These are phyloP conservation scores for Fragum whitleyi DNA, from an alignment of 2,888 invertebrate species.

Conservation along the genomic window DNA sequence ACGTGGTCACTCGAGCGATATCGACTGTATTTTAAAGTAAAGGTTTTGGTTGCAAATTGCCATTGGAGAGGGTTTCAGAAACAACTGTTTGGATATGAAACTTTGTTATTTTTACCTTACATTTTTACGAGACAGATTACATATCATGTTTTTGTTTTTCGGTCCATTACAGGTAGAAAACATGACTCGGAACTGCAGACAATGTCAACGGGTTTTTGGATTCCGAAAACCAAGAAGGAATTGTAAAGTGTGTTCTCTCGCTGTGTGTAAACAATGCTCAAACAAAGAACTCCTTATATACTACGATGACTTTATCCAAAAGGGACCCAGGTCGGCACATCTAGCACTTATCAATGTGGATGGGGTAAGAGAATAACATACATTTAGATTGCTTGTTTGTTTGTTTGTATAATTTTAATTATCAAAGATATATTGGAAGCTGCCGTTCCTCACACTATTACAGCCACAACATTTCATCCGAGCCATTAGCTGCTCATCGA, in stretches of 20 bases:
- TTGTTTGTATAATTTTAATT: not conserved
- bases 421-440: not conserved
- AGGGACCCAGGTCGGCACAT: not conserved
- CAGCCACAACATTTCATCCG: no score
- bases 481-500: no score
- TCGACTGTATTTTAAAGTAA: no score
- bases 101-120: no score
- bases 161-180: slow-evolving; percentile 26
- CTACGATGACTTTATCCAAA: slow-evolving; percentile 13
- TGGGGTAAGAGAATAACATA: slow-evolving; percentile 24
- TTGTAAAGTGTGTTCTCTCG: slow-evolving; percentile 52
- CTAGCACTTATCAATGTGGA: slow-evolving; percentile 23
- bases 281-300: slow-evolving; percentile 40
- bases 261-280: slow-evolving; percentile 47
- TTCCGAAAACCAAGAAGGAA: slow-evolving; percentile 40
- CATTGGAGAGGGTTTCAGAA: no score
- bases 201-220: slow-evolving; percentile 37
- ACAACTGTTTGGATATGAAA: no score
- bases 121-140: no score
- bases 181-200: slow-evolving; percentile 10
- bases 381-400: not conserved
- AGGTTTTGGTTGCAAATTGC: no score
- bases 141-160: no score
- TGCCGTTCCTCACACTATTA: not conserved
- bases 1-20: no score